These are phyloP conservation scores for Drosophila burlai DNA, from an alignment of 1,140 invertebrate species.

Conservation along the genomic window DNA sequence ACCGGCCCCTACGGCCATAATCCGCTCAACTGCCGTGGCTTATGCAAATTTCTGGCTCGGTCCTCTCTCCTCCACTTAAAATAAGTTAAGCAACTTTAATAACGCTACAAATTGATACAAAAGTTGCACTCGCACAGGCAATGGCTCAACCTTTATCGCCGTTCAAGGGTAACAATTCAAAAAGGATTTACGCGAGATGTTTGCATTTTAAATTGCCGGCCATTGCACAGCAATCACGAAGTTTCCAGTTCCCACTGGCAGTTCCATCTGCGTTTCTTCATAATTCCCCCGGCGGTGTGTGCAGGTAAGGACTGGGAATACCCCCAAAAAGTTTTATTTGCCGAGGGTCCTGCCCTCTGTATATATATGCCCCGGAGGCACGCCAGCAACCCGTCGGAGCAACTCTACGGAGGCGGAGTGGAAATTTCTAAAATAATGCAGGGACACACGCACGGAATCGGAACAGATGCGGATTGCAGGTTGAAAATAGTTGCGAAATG, in stretches of 20 bases:
- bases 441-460: conserved; percentile 22
- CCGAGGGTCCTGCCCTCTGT: not conserved
- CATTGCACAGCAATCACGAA: conserved; percentile 46
- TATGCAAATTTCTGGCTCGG: conserved; percentile 45
- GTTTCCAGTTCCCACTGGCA: conserved; percentile 17
- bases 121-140: conserved; percentile 1
- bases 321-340: conserved; percentile 33
- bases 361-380: conserved; percentile 13
- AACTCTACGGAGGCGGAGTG: conserved; percentile 21
- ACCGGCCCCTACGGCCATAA: conserved; percentile 6
- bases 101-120: conserved; percentile 45
- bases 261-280: conserved; percentile 38
- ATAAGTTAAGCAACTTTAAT: conserved; percentile 39
- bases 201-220: conserved; percentile 49
- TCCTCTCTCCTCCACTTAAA: not conserved
- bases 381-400: conserved; percentile 11
- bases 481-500: conserved; percentile 39
- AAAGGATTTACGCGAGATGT: conserved; percentile 45
- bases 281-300: conserved; percentile 27
- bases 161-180: conserved; percentile 29
- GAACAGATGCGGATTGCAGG: conserved; percentile 17
- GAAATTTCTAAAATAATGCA: conserved; percentile 43
- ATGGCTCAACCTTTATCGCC: not conserved
- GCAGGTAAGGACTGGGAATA: not conserved
- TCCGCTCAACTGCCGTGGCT: conserved; percentile 34